These are phyloP conservation scores for Diuraphis noxia DNA, from an alignment of 1,140 invertebrate genomes.

Conservation along the genomic window DNA sequence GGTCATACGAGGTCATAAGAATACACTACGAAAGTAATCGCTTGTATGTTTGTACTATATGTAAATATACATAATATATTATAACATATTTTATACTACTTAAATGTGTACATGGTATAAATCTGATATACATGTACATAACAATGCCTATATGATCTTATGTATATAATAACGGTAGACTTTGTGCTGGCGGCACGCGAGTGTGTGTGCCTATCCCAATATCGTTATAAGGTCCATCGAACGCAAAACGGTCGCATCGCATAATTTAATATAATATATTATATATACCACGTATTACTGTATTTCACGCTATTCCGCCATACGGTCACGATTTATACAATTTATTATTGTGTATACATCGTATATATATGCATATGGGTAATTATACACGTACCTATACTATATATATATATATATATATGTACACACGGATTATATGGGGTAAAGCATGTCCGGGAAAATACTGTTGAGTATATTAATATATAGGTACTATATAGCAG, in stretches of 20 bases:
- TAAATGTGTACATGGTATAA: neutral
- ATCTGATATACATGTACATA: neutral
- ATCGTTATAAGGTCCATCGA: neutral
- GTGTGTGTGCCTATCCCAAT: neutral
- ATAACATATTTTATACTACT: neutral
- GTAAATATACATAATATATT: neutral
- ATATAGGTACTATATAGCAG: too few species aligned
- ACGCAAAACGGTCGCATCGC: neutral
- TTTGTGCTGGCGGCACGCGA: neutral
- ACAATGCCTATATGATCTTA: neutral
- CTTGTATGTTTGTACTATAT: neutral
- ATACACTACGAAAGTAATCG: neutral
- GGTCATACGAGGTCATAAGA: neutral
- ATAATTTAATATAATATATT: neutral
- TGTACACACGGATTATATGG: too few species aligned
- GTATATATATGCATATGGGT: too few species aligned
- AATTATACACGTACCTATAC: too few species aligned
- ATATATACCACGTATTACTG: too few species aligned
- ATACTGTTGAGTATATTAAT: too few species aligned
- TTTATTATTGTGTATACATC: too few species aligned
- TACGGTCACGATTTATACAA: too few species aligned
- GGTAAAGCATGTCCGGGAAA: too few species aligned
- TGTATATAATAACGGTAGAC: neutral
- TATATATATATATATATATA: too few species aligned
- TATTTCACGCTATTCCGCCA: too few species aligned